These are phyloP conservation scores for Holocentrus rufus DNA, from an alignment of 2,797 vertebrate species.

Conservation along the genomic window DNA sequence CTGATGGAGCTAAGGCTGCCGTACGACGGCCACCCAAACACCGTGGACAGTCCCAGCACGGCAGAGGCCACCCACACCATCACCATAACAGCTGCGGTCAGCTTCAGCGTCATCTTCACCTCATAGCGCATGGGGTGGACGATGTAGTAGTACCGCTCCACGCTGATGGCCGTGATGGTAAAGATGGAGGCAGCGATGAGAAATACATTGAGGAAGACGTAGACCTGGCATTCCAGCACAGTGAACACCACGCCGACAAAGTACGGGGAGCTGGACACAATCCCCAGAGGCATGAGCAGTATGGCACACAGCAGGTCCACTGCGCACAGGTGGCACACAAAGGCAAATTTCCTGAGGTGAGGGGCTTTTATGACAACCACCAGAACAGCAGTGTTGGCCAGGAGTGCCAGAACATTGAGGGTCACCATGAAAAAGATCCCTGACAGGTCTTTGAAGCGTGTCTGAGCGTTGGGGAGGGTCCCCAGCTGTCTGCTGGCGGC, in stretches of 20 bases:
- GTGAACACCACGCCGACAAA: slow-evolving; percentile 86
- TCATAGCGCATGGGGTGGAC: slow-evolving; percentile 93
- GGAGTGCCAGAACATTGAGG: slow-evolving; percentile 85
- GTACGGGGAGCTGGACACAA: slow-evolving; percentile 87
- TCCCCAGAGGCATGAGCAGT: slow-evolving; percentile 91
- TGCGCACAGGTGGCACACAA: slow-evolving; percentile 90
- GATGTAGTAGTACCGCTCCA: slow-evolving; percentile 94
- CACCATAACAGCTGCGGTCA: slow-evolving; percentile 83
- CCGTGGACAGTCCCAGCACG: slow-evolving; percentile 83
- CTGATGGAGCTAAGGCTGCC: slow-evolving; percentile 81
- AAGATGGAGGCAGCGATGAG: slow-evolving; percentile 92
- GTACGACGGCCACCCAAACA: slow-evolving; percentile 85
- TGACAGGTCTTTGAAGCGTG: slow-evolving; percentile 78
- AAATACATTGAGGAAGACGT: slow-evolving; percentile 88
- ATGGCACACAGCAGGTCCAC: slow-evolving; percentile 92
- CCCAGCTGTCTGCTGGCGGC: slow-evolving; percentile 78
- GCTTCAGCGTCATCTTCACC: slow-evolving; percentile 88
- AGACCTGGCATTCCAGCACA: slow-evolving; percentile 85
- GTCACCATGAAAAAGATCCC: slow-evolving; percentile 88
- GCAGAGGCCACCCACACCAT: slow-evolving; percentile 88
- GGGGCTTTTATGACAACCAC: slow-evolving; percentile 88
- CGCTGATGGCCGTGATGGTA: slow-evolving; percentile 90
- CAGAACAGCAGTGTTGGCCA: slow-evolving; percentile 88
- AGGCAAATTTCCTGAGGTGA: slow-evolving; percentile 89
- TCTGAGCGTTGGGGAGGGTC: slow-evolving; percentile 68